Evolutionary conservation across 2,113 vertebrate genomes (phyloP).

Genomic region (Smithornis capensis): DNA sequence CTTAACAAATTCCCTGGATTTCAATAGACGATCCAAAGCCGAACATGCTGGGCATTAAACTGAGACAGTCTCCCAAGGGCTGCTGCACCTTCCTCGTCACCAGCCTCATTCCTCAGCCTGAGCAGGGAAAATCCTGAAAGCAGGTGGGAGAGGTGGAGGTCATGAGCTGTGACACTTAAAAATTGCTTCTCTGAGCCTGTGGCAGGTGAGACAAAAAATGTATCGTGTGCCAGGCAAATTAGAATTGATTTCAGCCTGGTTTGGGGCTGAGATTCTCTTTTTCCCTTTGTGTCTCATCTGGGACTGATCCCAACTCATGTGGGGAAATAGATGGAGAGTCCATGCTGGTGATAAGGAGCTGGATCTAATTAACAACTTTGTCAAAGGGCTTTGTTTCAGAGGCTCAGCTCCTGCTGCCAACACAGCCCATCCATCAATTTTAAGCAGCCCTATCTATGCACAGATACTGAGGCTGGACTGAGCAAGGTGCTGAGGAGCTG

Average conservation of each 20-base stretch:
- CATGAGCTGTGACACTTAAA: slow-evolving; percentile 57
- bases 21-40: slow-evolving; percentile 52
- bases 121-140: not conserved
- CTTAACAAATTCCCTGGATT: slow-evolving; percentile 61
- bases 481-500: not conserved
- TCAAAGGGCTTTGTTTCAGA: slow-evolving; percentile 34
- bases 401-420: not conserved
- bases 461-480: not conserved
- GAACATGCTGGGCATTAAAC: slow-evolving; percentile 53
- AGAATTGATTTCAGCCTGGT: slow-evolving; percentile 30
- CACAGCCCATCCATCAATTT: not conserved
- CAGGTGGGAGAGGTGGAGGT: not conserved
- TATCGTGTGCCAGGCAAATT: slow-evolving; percentile 10
- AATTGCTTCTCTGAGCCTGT: slow-evolving; percentile 11
- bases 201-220: slow-evolving; percentile 41
- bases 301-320: not conserved
- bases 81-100: not conserved
- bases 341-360: not conserved
- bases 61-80: slow-evolving; percentile 21
- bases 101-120: not conserved
- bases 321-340: not conserved
- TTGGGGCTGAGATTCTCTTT: not conserved
- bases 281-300: slow-evolving; percentile 1
- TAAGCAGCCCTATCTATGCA: not conserved
- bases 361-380: slow-evolving; percentile 24